These are phyloP conservation scores for Anableps anableps DNA, from an alignment of 2,797 vertebrate species.

Conservation along the genomic window DNA sequence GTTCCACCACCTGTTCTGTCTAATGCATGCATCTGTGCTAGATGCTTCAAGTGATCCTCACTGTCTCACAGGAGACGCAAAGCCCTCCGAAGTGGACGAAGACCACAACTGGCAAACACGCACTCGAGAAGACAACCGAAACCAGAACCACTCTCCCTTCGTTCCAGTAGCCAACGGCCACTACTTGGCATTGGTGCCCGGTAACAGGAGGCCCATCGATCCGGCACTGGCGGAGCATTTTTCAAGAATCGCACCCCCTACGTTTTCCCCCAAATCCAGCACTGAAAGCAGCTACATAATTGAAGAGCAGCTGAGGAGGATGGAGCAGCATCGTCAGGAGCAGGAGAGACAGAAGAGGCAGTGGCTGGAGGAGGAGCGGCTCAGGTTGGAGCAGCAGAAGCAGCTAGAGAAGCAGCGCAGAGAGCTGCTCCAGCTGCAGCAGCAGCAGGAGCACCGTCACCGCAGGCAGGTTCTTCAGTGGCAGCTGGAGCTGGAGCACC, in stretches of 20 bases:
- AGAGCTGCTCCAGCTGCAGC: conserved; percentile 79
- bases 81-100: conserved; percentile 47
- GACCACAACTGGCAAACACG: conserved; percentile 35
- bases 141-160: conserved; percentile 56
- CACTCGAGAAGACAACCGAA: conserved; percentile 64
- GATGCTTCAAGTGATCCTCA: conserved; percentile 80
- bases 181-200: conserved; percentile 75
- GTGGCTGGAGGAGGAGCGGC: conserved; percentile 75
- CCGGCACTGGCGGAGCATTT: conserved; percentile 64
- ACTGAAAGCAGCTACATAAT: background rate
- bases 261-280: conserved; percentile 18
- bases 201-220: conserved; percentile 78
- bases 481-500: conserved; percentile 79
- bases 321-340: conserved; percentile 72
- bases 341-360: conserved; percentile 71
- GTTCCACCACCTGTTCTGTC: conserved; percentile 60
- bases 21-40: conserved; percentile 72
- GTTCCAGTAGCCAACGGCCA: conserved; percentile 70
- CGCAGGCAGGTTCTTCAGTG: conserved; percentile 76
- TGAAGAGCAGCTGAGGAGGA: conserved; percentile 62
- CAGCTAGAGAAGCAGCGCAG: conserved; percentile 77
- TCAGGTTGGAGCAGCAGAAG: conserved; percentile 73
- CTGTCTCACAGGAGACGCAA: conserved; percentile 82
- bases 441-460: conserved; percentile 75
- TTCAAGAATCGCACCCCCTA: conserved; percentile 18